Evolutionary conservation across 2,888 invertebrate species (phyloP).

Genomic region (Idaea aversata): DNA sequence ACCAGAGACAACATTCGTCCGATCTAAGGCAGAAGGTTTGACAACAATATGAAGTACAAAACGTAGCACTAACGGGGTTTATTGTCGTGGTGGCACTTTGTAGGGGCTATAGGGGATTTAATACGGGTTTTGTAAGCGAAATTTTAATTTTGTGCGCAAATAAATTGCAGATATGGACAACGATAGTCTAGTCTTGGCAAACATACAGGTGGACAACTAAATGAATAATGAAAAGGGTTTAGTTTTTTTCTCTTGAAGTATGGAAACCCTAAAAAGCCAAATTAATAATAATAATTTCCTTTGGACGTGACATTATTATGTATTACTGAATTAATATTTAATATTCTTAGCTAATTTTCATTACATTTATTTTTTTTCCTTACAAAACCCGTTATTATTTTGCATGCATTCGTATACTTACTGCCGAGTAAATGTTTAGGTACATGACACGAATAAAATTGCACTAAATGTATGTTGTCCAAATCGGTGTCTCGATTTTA

Average conservation of each 20-base stretch:
- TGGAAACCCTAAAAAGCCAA: not conserved
- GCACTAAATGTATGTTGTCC: not conserved
- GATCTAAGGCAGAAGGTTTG: conserved; percentile 77
- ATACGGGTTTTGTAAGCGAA: conserved; percentile 17
- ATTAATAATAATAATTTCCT: not conserved
- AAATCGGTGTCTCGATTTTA: not conserved
- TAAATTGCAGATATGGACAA: not conserved
- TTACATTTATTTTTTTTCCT: not conserved
- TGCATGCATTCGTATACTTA: not conserved
- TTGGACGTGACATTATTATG: too few species aligned
- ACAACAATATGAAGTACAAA: conserved; percentile 26
- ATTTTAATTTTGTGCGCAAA: not conserved
- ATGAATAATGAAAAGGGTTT: not conserved
- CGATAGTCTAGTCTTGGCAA: too few species aligned
- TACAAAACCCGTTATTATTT: not conserved
- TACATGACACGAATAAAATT: not conserved
- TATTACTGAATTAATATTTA: too few species aligned
- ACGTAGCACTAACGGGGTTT: conserved; percentile 35
- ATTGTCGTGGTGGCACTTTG: conserved; percentile 46
- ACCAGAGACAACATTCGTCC: conserved; percentile 71
- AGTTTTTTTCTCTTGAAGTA: not conserved
- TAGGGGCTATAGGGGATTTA: conserved; percentile 24
- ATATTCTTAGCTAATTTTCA: too few species aligned
- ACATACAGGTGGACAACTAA: not conserved
- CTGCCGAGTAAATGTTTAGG: not conserved